Evolutionary conservation across 2,797 vertebrate genomes (phyloP).

Genomic region (Diceros bicornis): DNA sequence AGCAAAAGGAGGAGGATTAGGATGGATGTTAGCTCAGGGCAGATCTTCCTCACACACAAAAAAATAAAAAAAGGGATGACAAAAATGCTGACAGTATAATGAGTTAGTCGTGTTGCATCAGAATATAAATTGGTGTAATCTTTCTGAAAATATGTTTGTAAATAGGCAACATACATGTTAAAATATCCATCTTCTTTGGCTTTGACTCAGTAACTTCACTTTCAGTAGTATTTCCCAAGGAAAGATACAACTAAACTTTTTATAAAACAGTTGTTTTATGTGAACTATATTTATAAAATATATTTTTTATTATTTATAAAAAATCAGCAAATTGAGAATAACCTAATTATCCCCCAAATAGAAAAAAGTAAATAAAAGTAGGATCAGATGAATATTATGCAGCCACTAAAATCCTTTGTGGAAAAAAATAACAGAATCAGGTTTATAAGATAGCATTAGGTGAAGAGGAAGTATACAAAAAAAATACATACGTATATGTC

Average conservation of each 20-base stretch:
- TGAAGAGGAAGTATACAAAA: not conserved
- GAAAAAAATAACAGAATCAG: not conserved
- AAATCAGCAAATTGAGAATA: not conserved
- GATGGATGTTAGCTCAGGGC: no score
- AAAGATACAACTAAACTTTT: not conserved
- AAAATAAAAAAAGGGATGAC: not conserved
- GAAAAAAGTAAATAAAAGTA: not conserved
- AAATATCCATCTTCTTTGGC: not conserved
- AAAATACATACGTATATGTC: not conserved
- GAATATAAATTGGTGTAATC: not conserved
- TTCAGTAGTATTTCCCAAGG: not conserved
- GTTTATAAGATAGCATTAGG: not conserved
- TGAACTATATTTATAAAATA: not conserved
- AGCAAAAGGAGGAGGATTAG: no score
- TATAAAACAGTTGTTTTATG: not conserved
- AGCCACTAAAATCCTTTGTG: not conserved
- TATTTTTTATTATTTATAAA: not conserved
- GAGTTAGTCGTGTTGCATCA: not conserved
- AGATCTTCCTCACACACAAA: no score
- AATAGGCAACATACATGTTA: not conserved
- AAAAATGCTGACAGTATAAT: not conserved
- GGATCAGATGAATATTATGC: not conserved
- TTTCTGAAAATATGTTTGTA: not conserved
- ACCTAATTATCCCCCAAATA: not conserved
- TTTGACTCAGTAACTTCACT: not conserved